Conservation (phyloP, 2,797 vertebrate genomes). For the Coluber constrictor region DNA sequence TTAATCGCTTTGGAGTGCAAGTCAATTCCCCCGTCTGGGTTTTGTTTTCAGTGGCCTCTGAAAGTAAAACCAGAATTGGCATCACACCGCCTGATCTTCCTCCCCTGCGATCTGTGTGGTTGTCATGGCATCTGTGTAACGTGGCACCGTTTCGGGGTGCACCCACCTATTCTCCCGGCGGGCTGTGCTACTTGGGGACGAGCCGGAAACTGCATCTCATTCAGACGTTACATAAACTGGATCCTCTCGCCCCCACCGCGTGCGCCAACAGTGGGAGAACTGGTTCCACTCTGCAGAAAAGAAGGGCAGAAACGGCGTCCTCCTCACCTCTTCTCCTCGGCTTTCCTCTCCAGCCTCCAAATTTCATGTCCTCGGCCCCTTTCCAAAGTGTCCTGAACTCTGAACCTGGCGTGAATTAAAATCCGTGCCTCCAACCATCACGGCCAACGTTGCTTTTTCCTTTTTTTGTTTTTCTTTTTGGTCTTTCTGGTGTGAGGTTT, state of each 20-base stretch:
- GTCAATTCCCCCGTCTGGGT: accelerated
- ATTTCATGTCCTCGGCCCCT: not conserved
- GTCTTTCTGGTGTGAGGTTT: not conserved
- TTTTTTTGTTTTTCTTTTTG: too few species aligned
- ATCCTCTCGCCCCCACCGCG: not conserved
- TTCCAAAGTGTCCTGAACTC: not conserved
- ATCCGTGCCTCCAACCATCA: not conserved
- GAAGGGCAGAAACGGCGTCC: not conserved
- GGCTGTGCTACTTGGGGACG: not conserved
- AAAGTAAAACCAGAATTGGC: not conserved
- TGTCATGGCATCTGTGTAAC: not conserved
- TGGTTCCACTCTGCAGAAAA: not conserved
- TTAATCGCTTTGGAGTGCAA: too few species aligned
- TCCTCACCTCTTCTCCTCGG: not conserved
- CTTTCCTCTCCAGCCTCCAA: not conserved
- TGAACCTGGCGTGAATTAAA: not conserved
- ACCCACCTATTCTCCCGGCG: not conserved
- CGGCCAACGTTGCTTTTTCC: not conserved
- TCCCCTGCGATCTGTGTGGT: not conserved
- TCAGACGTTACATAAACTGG: not conserved
- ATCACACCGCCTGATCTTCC: not conserved
- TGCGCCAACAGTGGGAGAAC: not conserved
- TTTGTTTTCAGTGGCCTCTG: too few species aligned
- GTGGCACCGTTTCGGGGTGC: not conserved
- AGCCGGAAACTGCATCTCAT: not conserved